Conservation (phyloP, 2,113 vertebrate species). For the Micronycteris hirsuta region DNA sequence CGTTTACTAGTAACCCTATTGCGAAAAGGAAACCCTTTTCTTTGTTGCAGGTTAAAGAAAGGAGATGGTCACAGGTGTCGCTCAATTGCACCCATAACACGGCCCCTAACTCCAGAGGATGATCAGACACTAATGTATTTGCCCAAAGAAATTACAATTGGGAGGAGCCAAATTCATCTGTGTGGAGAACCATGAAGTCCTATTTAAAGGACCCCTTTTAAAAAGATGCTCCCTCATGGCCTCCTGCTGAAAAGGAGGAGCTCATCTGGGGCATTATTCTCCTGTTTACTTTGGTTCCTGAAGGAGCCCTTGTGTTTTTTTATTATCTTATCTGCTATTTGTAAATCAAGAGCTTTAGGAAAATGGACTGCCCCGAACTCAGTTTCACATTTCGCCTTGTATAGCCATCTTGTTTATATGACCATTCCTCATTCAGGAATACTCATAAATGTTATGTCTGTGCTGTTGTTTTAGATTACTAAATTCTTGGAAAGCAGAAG, state of each 20-base stretch:
- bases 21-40: not conserved
- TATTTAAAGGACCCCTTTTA: not conserved
- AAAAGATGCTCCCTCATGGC: not conserved
- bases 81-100: not conserved
- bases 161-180: not conserved
- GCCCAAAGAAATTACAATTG: not conserved
- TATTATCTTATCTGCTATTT: not conserved
- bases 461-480: constrained; percentile 42
- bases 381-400: constrained; percentile 27
- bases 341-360: not conserved
- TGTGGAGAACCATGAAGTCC: not conserved
- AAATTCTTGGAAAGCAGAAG: constrained; percentile 29
- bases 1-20: not conserved
- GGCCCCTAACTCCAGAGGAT: not conserved
- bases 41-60: constrained; percentile 27
- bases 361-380: not conserved
- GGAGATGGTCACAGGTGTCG: not conserved
- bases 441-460: constrained; percentile 39
- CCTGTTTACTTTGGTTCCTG: not conserved
- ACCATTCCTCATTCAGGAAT: not conserved
- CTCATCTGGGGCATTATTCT: not conserved
- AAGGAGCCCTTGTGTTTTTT: not conserved
- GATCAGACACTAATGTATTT: not conserved
- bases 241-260: not conserved
- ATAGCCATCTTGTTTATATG: constrained; percentile 13